Evolutionary conservation across 37 sponge, comb jelly and placozoan genomes (phyloP), one percentile per base, ranked within the genome.

Genomic region (Diacarnus erythraeanus): DNA sequence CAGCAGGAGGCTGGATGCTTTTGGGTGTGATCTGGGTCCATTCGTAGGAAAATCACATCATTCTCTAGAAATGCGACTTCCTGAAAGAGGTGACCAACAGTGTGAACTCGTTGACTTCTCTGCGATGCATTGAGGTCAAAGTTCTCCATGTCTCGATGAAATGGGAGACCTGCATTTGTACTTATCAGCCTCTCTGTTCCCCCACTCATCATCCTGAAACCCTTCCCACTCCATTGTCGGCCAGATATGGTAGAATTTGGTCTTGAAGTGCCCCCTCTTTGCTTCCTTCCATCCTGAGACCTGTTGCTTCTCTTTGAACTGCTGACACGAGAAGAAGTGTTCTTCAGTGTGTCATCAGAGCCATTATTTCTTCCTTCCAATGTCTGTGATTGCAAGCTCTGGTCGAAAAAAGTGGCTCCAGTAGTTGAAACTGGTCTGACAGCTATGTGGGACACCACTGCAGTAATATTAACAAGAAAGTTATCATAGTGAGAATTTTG

Each of bases 311-410:
- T n/a, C 38, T 63, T 64, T 21, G 51, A 44, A 33, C 35, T 35
- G 51, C 78, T 78, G 51, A 12, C 23, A 0, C 38, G 43, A 30
- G 47, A 30, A 12, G 78, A 42, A 21, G 65, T 12, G 9, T 43
- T 65, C 51, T 69, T 68, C 23, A 56, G 71, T 21, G 71, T 54
- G 39, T 80, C 58, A 31, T 76, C 80, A 36, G 80, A 80, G 58
- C 26, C 15, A 23, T 57, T 64, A 8, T 57, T 57, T 57, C 38
- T 2, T 54, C 59, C 29, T 23, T 61, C 30, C 8, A 25, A 61
- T 5, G 5, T 25, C 20, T 27, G 25, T 8, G 64, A 61, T 27
- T 29, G 25, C 64, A 61, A 25, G 73, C 73, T 72, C 27, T 20
- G n/a, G 26, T 72, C 26, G n/a, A 72, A 51, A 6, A 27, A 72